Evolutionary conservation across 2,888 invertebrate species (phyloP).

Genomic region (Hydriomena furcata): DNA sequence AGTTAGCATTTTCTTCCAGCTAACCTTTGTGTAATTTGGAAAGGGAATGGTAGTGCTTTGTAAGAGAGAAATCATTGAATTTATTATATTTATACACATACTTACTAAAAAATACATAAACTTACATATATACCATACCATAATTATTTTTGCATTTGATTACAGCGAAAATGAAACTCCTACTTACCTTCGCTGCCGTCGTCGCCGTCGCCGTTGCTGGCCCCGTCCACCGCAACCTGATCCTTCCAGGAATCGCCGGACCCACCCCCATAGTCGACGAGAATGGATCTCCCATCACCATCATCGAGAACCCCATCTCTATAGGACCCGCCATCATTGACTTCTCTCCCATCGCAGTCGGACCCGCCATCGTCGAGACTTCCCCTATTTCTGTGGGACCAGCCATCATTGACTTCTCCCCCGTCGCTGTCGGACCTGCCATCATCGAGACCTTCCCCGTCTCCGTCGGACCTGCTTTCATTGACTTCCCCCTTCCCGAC

Average conservation of each 20-base stretch:
- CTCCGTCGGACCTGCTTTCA: conserved; percentile 35
- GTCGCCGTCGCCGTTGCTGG: conserved; percentile 37
- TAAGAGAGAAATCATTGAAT: too few species aligned
- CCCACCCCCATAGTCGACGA: conserved; percentile 33
- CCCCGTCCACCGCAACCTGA: conserved; percentile 29
- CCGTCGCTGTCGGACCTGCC: conserved; percentile 34
- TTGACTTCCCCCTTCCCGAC: conserved; percentile 36
- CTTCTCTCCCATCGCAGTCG: conserved; percentile 22
- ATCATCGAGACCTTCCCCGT: conserved; percentile 31
- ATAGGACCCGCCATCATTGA: conserved; percentile 35
- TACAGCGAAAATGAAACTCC: conserved; percentile 40
- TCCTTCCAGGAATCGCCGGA: conserved; percentile 30
- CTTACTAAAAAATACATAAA: too few species aligned
- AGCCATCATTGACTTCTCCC: conserved; percentile 11
- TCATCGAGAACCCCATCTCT: conserved; percentile 20
- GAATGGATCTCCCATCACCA: not conserved
- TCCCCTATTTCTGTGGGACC: conserved; percentile 29
- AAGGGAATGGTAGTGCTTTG: too few species aligned
- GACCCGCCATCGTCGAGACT: conserved; percentile 35
- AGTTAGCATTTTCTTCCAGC: too few species aligned
- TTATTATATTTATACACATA: too few species aligned
- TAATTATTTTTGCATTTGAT: conserved; percentile 2
- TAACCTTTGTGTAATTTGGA: too few species aligned
- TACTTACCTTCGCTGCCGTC: conserved; percentile 40
- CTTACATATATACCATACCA: too few species aligned